A percentile compares a stretch with the other conserved stretches of the same genome.
These are phyloP conservation scores for Denticeps clupeoides DNA, from an alignment of 2,797 vertebrate genomes.

Conservation along the genomic window DNA sequence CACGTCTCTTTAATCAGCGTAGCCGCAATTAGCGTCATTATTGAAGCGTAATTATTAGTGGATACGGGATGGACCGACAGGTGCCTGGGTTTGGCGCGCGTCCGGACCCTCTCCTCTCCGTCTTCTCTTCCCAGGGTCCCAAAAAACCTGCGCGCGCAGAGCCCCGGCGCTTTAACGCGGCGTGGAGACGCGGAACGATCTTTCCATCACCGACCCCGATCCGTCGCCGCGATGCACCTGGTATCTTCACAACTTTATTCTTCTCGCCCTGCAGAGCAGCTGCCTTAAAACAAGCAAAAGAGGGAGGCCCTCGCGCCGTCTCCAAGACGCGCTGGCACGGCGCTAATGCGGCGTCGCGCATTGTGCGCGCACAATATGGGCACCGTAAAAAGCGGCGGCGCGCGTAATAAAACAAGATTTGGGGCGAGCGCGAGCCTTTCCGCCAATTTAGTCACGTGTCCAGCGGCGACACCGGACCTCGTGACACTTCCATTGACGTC, in stretches of 20 bases:
- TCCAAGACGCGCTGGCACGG: conserved; percentile 98
- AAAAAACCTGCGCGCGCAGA: too few species aligned
- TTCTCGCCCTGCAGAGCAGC: conserved; percentile 93
- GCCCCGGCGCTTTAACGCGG: conserved; percentile 68
- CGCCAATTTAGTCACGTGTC: conserved; percentile 84
- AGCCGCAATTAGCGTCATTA: too few species aligned
- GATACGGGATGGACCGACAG: conserved; percentile 66
- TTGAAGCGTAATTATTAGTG: conserved; percentile 59
- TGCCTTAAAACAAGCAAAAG: conserved; percentile 92
- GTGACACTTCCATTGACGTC: too few species aligned
- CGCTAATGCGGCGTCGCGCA: conserved; percentile 98
- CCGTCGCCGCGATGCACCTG: conserved; percentile 91
- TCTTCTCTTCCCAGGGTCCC: too few species aligned
- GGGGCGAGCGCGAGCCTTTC: conserved; percentile 93
- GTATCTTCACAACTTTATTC: conserved; percentile 92
- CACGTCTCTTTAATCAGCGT: too few species aligned
- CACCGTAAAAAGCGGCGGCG: conserved; percentile 97
- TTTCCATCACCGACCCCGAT: conserved; percentile 79
- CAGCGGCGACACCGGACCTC: too few species aligned
- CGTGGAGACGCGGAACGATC: conserved; percentile 73
- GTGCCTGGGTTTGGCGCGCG: conserved; percentile 75
- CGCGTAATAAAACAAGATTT: conserved; percentile 98
- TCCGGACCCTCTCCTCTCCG: too few species aligned
- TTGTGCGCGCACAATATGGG: conserved; percentile 97
- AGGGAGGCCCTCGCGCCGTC: conserved; percentile 88